Base-by-base conservation (phyloP, 1,140 invertebrate species). In the Musca domestica region DNA sequence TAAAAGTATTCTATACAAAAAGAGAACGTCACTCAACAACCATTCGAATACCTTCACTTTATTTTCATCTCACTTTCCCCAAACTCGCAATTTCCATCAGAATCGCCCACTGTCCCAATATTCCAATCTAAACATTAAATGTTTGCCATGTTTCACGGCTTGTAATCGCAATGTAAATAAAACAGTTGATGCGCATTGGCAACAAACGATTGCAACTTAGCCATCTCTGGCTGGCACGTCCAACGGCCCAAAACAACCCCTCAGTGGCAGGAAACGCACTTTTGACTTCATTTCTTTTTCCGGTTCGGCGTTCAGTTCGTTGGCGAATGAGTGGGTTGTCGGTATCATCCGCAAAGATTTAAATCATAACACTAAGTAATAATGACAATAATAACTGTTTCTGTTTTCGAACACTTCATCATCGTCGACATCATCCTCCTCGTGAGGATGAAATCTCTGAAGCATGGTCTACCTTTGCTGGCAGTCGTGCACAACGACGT, bases 301-400 rank as follows among this genome's bases (percentile, higher is more conserved):
- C 67, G 23, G 12, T 30, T 41, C 66, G 3, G 47, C 7, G 23
- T 63, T 51, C 49, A 30, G 30, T 30, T n/a, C n/a, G n/a, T n/a
- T n/a, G n/a, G n/a, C n/a, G n/a, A n/a, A n/a, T 41, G 34, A 30
- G 12, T 49, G 64, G 47, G 64, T 47, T 25, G 48, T 66, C 22
- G 64, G 47, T 51, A 66, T 25, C 64, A 49, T 47, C 48, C 51
- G 64, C 22, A 49, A 52, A 52, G 49, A 51, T 51, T 49, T 66
- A 51, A 56, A 52, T 69, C 67, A 58, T 46, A 56, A 54, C 49
- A 46, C 41, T 74, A 74, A 78, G 75, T 78, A 75, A 78, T 78
- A 78, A 78, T 75, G 75, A 75, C 17, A 70, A 70, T 70, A 70
- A 70, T 79, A 78, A 78, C 76, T 78, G 76, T 76, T 72, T 65